Base-by-base conservation (phyloP, 2,888 invertebrate species). In the Dasypolia templi region DNA sequence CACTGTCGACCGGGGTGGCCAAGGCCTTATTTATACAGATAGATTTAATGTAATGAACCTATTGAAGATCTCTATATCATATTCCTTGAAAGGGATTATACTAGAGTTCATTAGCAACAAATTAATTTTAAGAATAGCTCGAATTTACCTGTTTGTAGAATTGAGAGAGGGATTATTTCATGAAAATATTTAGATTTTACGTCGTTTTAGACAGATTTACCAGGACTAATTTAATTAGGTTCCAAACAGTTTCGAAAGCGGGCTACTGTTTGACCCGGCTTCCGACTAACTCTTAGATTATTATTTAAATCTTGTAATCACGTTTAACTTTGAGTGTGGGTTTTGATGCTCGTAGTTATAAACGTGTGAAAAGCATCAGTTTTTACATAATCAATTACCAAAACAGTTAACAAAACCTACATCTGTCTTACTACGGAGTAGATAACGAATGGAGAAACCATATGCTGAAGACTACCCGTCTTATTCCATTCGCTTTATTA, bases 331-430 rank as follows among this genome's bases (percentile, higher is more conserved):
- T 14, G 14, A 26, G 53, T 53, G 53, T 53, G 53, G 53, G 53
- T 26, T 53, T 53, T 26, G 7, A 17, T 6, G 14, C 42, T 29
- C 6, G 32, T 49, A 32, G 6, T 59, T 12, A n/a, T n/a, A 22
- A 7, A 44, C 35, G 66, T 81, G 82, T 67, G 26, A 55, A 78
- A 64, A 67, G 51, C 22, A 32, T n/a, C 32, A 62, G n/a, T 29
- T 66, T 56, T 70, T 17, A 77, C 63, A 35, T 67, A 61, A 64
- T 68, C n/a, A 72, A 82, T 71, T 79, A 79, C 81, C 73, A 66
- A 26, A 49, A 65, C 12, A 29, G 5, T 22, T 35, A 49, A 42
- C 14, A n/a, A 6, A 19, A 39, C n/a, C 17, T 49, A 17, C 12
- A 19, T 46, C 29, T 19, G 14, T 2, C 11, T 29, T 44, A 14